These are phyloP conservation scores for Miniopterus natalensis DNA, from an alignment of 2,113 vertebrate genomes.

Conservation along the genomic window DNA sequence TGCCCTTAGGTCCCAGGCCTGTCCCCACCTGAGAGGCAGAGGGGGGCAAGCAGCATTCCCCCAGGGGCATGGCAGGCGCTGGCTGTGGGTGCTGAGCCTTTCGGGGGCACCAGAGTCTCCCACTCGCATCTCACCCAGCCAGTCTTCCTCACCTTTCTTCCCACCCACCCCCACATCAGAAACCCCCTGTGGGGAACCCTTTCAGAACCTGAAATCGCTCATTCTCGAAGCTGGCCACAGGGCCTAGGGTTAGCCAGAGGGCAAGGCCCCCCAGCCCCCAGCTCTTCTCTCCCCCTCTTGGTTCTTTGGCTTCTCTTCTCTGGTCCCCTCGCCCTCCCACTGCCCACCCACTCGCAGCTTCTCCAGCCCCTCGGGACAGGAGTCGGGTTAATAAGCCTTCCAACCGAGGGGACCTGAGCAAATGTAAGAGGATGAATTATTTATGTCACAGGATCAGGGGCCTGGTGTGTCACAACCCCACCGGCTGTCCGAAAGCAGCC, in stretches of 20 bases:
- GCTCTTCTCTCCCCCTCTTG: neutral
- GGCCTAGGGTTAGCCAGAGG: neutral
- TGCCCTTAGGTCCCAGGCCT: neutral
- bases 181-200: neutral
- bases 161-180: no score
- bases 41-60: neutral
- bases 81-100: neutral
- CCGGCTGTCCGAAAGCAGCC: neutral
- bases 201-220: neutral
- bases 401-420: conserved; percentile 76
- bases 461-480: conserved; percentile 79
- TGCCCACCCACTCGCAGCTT: accelerated
- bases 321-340: neutral
- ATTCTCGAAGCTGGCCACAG: neutral
- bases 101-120: neutral
- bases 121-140: neutral
- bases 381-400: conserved; percentile 69
- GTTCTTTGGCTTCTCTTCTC: neutral
- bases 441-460: conserved; percentile 84
- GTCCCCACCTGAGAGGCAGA: neutral
- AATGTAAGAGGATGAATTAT: conserved; percentile 86
- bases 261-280: neutral
- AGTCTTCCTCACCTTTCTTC: neutral
- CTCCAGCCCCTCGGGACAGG: neutral
- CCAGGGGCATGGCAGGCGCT: neutral